Base-by-base conservation (phyloP, 2,888 invertebrate species). In the Rhagium mordax region DNA sequence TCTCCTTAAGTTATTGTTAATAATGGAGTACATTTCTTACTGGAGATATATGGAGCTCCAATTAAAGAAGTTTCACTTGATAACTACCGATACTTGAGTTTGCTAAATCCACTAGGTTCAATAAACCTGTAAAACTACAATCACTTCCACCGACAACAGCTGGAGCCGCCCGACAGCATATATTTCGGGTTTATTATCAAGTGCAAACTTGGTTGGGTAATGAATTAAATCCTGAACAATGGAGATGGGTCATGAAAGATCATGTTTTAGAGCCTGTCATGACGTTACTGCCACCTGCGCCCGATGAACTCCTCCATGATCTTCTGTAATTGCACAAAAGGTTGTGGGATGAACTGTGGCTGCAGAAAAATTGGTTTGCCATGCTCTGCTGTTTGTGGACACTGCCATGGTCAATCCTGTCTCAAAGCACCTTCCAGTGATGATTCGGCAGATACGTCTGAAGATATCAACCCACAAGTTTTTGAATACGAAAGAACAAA, bases 371-470 rank as follows among this genome's bases (percentile, higher is more conserved):
- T 47, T 47, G 47, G 47, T 15, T 47, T 47, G 10, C 47, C 47
- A 47, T 47, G 47, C 8, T 47, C 15, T 47, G 47, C 15, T 47
- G 47, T 47, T 47, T 47, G 47, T 47, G 47, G 47, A 47, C 47
- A 47, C 47, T 24, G 55, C 20, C 55, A 55, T 24, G 24, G 24
- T 55, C 55, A 24, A 57, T 24, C 21, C 57, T 57, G n/a, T 57
- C 27, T 27, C 57, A 57, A 48, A n/a, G 48, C 48, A 48, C n/a
- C 16, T 10, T 15, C 48, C 48, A 8, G 10, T 16, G 48, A n/a
- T 48, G 48, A 48, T 48, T 48, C 48, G 48, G 48, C 48, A 48
- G 48, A 48, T 48, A 48, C 48, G 10, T 16, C 5, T 48, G 48
- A 48, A 48, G 48, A 48, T 48, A 48, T 48, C 48, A 48, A 48